Conservation (phyloP, 2,888 invertebrate genomes). For the Lottia scabra region DNA sequence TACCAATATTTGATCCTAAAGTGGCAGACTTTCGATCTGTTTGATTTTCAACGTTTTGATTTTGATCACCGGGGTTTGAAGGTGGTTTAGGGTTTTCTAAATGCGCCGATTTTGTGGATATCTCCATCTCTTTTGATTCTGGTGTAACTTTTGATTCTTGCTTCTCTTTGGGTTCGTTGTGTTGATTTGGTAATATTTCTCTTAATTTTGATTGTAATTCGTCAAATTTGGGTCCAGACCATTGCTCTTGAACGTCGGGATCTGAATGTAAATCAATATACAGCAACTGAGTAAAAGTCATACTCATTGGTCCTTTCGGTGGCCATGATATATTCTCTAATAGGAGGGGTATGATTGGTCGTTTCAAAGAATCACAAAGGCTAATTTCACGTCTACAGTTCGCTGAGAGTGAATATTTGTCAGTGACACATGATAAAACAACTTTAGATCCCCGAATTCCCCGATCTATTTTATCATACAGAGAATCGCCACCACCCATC, state of each 20-base stretch:
- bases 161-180: too few species aligned
- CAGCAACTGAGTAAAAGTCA: constrained; percentile 60
- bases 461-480: constrained; percentile 66
- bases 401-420: constrained; percentile 62
- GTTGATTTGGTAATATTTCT: neutral
- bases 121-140: too few species aligned
- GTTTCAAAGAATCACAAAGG: constrained; percentile 62
- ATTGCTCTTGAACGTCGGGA: constrained; percentile 38
- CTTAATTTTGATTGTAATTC: constrained; percentile 41
- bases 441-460: constrained; percentile 59
- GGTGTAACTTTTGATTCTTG: too few species aligned
- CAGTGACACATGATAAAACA: constrained; percentile 62
- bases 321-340: constrained; percentile 64
- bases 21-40: too few species aligned
- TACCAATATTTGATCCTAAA: too few species aligned
- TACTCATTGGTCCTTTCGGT: constrained; percentile 65
- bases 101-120: too few species aligned
- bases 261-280: constrained; percentile 56
- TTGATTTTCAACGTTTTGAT: too few species aligned
- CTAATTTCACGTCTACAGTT: constrained; percentile 66
- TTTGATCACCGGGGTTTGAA: too few species aligned
- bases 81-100: too few species aligned
- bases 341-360: constrained; percentile 63
- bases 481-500: constrained; percentile 67
- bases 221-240: constrained; percentile 49